These are phyloP conservation scores for Drosophila rellima DNA, from an alignment of 2,888 invertebrate genomes.

Conservation along the genomic window DNA sequence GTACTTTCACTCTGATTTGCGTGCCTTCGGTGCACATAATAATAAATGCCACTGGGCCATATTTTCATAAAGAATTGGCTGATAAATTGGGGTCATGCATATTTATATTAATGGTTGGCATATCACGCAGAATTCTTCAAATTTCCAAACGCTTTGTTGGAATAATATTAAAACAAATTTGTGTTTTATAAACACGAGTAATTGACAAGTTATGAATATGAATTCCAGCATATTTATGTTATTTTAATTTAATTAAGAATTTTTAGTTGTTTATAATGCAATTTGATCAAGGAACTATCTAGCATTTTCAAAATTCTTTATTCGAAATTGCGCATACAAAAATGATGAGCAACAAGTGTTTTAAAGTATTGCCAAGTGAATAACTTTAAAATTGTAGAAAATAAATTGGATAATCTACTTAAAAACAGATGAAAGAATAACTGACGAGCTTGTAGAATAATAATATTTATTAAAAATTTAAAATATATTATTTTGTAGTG, in stretches of 20 bases:
- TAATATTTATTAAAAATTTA: no score
- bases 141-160: conserved; percentile 5
- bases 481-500: no score
- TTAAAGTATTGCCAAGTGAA: background rate
- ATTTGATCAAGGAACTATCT: background rate
- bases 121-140: conserved; percentile 15
- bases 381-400: background rate
- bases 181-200: background rate
- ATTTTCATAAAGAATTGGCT: conserved; percentile 25
- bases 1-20: conserved; percentile 59
- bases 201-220: background rate
- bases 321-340: no score
- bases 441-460: no score
- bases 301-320: background rate
- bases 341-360: background rate
- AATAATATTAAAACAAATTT: background rate
- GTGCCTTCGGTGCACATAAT: conserved; percentile 42
- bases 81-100: conserved; percentile 28
- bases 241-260: background rate
- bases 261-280: background rate
- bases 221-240: background rate
- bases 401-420: background rate
- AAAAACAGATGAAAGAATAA: no score
- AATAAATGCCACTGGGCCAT: conserved; percentile 24
- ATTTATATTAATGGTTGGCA: conserved; percentile 8